These are phyloP conservation scores for Halocaridina rubra DNA, from an alignment of 2,888 invertebrate species.

Conservation along the genomic window DNA sequence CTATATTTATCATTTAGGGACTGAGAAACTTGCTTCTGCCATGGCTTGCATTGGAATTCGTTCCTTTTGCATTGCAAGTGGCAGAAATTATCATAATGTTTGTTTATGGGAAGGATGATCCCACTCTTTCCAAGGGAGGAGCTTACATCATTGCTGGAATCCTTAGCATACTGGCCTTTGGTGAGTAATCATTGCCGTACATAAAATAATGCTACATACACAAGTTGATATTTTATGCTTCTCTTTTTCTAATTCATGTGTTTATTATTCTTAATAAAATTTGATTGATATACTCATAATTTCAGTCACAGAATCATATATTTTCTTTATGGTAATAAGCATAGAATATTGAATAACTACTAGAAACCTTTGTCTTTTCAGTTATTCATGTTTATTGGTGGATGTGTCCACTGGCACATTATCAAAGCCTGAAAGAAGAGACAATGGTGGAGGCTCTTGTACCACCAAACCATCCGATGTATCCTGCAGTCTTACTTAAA, in stretches of 20 bases:
- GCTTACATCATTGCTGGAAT: conserved; percentile 61
- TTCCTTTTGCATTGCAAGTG: conserved; percentile 50
- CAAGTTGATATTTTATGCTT: too few relatives aligned
- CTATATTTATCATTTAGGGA: too few relatives aligned
- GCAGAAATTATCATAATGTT: conserved; percentile 52
- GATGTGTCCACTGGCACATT: conserved; percentile 62
- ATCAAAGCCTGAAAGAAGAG: conserved; percentile 56
- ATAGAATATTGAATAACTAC: conserved; percentile 58
- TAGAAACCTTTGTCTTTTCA: conserved; percentile 34
- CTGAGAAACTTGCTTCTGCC: conserved; percentile 47
- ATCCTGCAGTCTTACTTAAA: conserved; percentile 36
- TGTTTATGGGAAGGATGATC: conserved; percentile 59
- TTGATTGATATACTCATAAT: too few relatives aligned
- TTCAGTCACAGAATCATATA: too few relatives aligned
- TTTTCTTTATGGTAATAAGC: too few relatives aligned
- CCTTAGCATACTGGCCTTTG: conserved; percentile 53
- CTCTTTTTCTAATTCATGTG: too few relatives aligned
- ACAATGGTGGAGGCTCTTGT: conserved; percentile 54
- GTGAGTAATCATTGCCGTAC: too few relatives aligned
- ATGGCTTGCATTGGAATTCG: conserved; percentile 59
- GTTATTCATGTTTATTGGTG: conserved; percentile 64
- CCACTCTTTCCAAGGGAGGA: conserved; percentile 51
- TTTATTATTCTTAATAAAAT: too few relatives aligned
- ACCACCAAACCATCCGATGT: conserved; percentile 40
- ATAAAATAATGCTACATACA: too few relatives aligned